These are phyloP conservation scores for Drosophila formosana DNA, from an alignment of 2,888 invertebrate species.

Conservation along the genomic window DNA sequence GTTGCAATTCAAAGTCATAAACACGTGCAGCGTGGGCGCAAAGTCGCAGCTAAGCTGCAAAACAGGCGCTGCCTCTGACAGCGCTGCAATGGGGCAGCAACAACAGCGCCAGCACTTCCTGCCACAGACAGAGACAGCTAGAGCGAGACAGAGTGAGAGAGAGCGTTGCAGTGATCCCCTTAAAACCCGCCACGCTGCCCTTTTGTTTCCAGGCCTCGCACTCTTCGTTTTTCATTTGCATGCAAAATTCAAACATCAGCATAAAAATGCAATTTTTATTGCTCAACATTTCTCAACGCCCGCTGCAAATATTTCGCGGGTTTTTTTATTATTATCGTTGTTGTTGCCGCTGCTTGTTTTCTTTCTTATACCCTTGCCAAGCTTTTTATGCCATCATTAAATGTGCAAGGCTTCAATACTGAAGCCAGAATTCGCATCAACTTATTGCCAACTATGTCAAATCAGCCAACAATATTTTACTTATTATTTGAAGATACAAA, in stretches of 20 bases:
- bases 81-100: slow-evolving; percentile 37
- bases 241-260: slow-evolving; percentile 84
- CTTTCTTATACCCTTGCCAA: slow-evolving; percentile 3
- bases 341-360: slow-evolving; percentile 12
- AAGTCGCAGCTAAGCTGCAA: slow-evolving; percentile 79
- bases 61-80: slow-evolving; percentile 69
- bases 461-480: neutral
- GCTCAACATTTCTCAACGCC: slow-evolving; percentile 81
- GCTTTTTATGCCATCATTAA: neutral
- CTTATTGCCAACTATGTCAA: neutral
- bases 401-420: neutral
- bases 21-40: slow-evolving; percentile 83
- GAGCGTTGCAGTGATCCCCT: slow-evolving; percentile 41
- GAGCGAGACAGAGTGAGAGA: neutral
- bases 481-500: too few relatives aligned
- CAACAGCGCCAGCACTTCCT: slow-evolving; percentile 66
- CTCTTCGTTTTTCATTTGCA: slow-evolving; percentile 81
- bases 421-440: neutral
- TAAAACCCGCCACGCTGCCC: slow-evolving; percentile 34
- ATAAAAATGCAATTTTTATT: slow-evolving; percentile 84
- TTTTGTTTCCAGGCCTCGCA: slow-evolving; percentile 67
- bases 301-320: slow-evolving; percentile 82
- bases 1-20: slow-evolving; percentile 84
- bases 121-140: slow-evolving; percentile 14
- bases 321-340: slow-evolving; percentile 68